Conservation (phyloP, 2,113 vertebrate species). For the Sorex fumeus region DNA sequence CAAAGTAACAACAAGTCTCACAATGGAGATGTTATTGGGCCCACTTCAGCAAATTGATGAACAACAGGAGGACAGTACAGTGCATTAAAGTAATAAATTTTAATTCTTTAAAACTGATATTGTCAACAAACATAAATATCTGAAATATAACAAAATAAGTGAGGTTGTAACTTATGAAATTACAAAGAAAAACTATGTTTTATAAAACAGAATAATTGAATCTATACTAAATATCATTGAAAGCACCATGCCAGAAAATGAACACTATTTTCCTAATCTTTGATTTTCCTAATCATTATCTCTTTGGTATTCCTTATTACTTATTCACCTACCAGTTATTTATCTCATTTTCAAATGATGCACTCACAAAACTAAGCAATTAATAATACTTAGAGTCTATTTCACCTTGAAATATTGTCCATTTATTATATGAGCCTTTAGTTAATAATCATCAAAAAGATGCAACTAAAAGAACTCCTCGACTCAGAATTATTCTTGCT, state of each 20-base stretch:
- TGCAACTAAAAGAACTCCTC: background rate
- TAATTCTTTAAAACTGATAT: background rate
- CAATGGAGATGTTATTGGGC: too few species aligned
- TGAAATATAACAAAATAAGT: slow-evolving; percentile 37
- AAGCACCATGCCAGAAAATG: background rate
- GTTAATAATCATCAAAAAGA: background rate
- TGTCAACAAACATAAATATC: background rate
- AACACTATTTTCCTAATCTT: slow-evolving; percentile 18
- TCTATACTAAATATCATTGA: background rate
- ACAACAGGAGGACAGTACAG: too few species aligned
- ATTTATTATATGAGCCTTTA: slow-evolving; percentile 53
- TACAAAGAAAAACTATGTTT: background rate
- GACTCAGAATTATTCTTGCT: background rate
- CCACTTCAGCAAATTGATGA: too few species aligned
- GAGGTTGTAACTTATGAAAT: background rate
- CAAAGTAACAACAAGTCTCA: too few species aligned
- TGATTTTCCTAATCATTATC: background rate
- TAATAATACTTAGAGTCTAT: slow-evolving; percentile 31
- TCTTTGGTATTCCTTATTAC: slow-evolving; percentile 23
- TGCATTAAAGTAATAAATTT: slow-evolving; percentile 35
- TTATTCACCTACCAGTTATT: background rate
- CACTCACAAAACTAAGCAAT: background rate
- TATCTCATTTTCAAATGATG: slow-evolving; percentile 38
- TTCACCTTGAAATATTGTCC: slow-evolving; percentile 48
- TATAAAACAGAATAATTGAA: background rate